Conservation (phyloP, 2,113 vertebrate genomes). For the Aviceda subcristata region DNA sequence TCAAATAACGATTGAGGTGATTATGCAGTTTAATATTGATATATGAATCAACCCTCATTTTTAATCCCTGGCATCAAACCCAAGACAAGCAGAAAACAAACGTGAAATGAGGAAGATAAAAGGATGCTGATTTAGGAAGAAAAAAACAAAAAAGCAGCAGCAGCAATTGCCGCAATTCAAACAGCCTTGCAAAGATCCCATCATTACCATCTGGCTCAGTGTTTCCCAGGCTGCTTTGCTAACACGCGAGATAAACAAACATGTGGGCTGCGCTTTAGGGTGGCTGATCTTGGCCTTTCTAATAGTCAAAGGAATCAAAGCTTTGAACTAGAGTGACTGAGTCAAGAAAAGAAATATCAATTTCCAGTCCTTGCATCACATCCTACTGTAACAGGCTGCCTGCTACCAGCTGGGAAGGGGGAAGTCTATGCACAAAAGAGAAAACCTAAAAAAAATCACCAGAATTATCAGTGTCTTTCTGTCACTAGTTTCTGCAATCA, state of each 20-base stretch:
- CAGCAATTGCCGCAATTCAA: conserved; percentile 31
- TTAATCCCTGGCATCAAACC: conserved; percentile 50
- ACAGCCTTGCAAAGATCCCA: conserved; percentile 4
- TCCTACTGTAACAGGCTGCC: neutral
- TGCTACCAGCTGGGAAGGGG: conserved; percentile 7
- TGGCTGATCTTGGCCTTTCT: conserved; percentile 43
- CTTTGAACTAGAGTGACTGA: conserved; percentile 32
- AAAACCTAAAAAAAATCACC: neutral
- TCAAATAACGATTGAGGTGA: conserved; percentile 22
- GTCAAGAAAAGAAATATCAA: conserved; percentile 30
- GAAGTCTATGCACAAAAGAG: neutral
- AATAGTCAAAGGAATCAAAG: conserved; percentile 46
- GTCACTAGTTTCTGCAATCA: neutral
- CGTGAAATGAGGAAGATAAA: conserved; percentile 65
- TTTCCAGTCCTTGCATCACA: conserved; percentile 19
- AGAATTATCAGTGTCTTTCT: neutral
- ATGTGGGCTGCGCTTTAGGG: conserved; percentile 21
- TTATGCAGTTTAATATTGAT: conserved; percentile 16
- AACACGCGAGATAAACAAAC: neutral
- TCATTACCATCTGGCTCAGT: conserved; percentile 43
- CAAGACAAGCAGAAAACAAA: conserved; percentile 55
- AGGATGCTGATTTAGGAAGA: conserved; percentile 58
- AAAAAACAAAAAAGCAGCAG: neutral
- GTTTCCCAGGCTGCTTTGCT: conserved; percentile 37
- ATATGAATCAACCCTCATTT: conserved; percentile 30